Evolutionary conservation across 2,888 invertebrate species (phyloP).

Genomic region (Apodemia mormo): DNA sequence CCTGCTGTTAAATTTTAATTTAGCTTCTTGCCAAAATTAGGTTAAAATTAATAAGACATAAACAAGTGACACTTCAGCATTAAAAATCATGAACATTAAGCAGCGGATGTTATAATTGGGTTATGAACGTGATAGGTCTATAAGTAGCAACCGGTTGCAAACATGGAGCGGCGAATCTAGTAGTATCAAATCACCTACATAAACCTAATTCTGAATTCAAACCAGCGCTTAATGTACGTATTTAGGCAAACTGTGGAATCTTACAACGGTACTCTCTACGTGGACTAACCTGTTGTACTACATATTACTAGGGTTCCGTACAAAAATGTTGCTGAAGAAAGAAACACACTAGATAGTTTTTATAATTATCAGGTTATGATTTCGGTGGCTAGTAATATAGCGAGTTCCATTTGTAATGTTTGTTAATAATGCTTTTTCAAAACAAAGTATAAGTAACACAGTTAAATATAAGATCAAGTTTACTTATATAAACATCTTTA

Average conservation of each 20-base stretch:
- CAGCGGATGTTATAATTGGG: slow-evolving; percentile 3
- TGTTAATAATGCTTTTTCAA: no score
- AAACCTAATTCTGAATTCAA: slow-evolving; percentile 60
- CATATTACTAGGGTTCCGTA: slow-evolving; percentile 19
- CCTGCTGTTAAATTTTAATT: no score
- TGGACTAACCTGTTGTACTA: slow-evolving; percentile 44
- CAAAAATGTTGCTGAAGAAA: no score
- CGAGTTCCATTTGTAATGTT: no score
- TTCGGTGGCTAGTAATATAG: no score
- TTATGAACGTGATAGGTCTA: slow-evolving; percentile 10
- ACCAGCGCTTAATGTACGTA: slow-evolving; percentile 53
- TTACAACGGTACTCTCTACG: slow-evolving; percentile 58
- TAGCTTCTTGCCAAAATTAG: no score
- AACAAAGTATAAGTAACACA: no score
- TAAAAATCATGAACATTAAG: background rate
- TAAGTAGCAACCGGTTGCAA: background rate
- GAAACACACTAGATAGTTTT: no score
- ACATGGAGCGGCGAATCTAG: background rate
- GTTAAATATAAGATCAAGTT: no score
- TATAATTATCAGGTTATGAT: no score
- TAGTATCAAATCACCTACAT: slow-evolving; percentile 48
- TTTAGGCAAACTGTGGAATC: slow-evolving; percentile 63
- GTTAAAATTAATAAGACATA: no score
- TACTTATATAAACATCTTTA: no score
- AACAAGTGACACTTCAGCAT: background rate